Conservation (phyloP, 2,113 vertebrate species). For the Ploceus nigricollis region DNA sequence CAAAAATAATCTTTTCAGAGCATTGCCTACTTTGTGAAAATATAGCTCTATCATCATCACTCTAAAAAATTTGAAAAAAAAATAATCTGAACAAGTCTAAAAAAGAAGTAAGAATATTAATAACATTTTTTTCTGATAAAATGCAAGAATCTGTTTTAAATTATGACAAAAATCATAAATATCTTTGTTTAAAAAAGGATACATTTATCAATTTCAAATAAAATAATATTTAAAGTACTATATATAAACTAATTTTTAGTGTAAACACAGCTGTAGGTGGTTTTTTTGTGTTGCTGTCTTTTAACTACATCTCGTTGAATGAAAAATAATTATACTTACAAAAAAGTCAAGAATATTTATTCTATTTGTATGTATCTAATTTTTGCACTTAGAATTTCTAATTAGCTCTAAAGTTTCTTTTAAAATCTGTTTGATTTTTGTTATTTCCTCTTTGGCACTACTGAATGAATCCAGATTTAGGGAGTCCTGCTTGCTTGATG, state of each 20-base stretch:
- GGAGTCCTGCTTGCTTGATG: not conserved
- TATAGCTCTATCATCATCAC: not conserved
- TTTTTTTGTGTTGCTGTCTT: not conserved
- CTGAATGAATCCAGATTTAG: not conserved
- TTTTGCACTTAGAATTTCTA: not conserved
- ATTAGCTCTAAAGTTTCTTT: not conserved
- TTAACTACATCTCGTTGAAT: not conserved
- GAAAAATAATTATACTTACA: not conserved
- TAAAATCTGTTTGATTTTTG: not conserved
- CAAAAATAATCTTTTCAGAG: not conserved
- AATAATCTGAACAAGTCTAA: not conserved
- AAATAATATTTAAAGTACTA: not conserved
- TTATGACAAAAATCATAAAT: not conserved
- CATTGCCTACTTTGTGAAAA: not conserved
- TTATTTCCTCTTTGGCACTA: not conserved
- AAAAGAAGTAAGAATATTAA: not conserved
- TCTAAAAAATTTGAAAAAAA: not conserved
- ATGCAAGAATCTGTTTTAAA: not conserved
- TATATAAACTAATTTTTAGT: not conserved
- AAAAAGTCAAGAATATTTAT: not conserved
- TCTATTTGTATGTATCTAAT: not conserved
- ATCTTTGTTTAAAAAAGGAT: not conserved
- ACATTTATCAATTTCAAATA: not conserved
- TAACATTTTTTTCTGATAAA: not conserved
- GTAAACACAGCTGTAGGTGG: not conserved